Percentiles rank a stretch among this genome's conserved stretches.
phyloP scores from a whole-genome alignment of 2,113 vertebrate species.

The Cavia aperea region DNA sequence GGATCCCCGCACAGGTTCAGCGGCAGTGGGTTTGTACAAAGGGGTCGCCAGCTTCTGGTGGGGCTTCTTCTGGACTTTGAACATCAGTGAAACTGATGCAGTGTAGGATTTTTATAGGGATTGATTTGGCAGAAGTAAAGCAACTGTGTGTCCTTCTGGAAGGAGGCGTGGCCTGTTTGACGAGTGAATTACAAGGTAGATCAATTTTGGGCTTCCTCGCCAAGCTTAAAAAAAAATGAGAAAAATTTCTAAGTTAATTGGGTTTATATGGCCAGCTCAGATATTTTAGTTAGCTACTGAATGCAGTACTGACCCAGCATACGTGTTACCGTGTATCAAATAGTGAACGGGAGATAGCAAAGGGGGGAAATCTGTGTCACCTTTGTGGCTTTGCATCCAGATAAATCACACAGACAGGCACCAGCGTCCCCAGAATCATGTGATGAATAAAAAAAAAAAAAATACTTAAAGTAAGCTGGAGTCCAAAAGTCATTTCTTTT shows the following conservation, averaged over 20 bases:
- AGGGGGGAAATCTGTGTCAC: neutral
- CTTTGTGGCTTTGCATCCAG: neutral
- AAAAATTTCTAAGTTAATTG: neutral
- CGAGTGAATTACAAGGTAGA: neutral
- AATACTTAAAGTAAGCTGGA: neutral
- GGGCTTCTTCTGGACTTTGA: conserved; percentile 70
- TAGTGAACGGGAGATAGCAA: neutral
- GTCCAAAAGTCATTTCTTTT: neutral
- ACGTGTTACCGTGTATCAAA: neutral
- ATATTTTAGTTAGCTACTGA: neutral
- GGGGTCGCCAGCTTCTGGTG: conserved; percentile 78
- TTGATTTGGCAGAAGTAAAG: conserved; percentile 74
- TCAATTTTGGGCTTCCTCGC: neutral
- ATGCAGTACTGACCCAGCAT: neutral
- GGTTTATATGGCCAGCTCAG: neutral
- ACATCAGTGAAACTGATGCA: conserved; percentile 75
- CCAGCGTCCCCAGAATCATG: neutral
- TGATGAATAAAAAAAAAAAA: neutral
- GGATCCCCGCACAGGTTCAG: conserved; percentile 81
- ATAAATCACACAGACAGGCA: neutral
- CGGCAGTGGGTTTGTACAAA: conserved; percentile 82
- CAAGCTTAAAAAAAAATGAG: neutral
- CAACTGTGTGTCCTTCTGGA: conserved; percentile 67
- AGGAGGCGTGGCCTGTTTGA: conserved; percentile 9
- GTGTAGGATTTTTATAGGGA: conserved; percentile 67